These are phyloP conservation scores for Onychorhynchus coronatus DNA, from an alignment of 2,113 vertebrate species.

Conservation along the genomic window DNA sequence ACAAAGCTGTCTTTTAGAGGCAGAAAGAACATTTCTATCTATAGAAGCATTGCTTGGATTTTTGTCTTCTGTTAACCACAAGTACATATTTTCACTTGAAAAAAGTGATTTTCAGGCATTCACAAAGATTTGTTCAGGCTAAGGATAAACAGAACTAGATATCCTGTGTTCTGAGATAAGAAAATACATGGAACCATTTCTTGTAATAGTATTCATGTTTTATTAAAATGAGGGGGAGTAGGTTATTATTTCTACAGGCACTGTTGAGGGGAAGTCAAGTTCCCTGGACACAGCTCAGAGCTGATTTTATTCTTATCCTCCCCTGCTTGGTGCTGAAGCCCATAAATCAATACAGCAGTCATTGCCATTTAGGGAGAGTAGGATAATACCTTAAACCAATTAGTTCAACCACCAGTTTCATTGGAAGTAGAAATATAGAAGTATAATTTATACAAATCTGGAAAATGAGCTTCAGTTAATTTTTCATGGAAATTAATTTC, in stretches of 20 bases:
- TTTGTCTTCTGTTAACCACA: conserved; percentile 39
- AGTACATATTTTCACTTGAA: conserved; percentile 38
- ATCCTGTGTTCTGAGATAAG: conserved; percentile 21
- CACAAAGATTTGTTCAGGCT: conserved; percentile 3
- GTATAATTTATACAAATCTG: neutral
- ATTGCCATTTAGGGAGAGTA: neutral
- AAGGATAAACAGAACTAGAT: conserved; percentile 57
- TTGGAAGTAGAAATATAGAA: neutral
- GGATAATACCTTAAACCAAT: neutral
- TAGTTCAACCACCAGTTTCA: neutral
- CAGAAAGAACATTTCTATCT: conserved; percentile 36
- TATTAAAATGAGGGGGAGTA: neutral
- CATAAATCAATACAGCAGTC: neutral
- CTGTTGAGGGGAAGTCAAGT: neutral
- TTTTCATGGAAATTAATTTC: neutral
- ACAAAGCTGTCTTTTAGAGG: conserved; percentile 26
- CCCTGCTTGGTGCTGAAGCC: neutral
- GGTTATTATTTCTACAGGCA: neutral
- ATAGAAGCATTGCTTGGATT: conserved; percentile 1
- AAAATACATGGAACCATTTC: neutral
- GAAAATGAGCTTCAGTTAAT: neutral
- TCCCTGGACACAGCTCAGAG: neutral
- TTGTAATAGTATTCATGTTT: conserved; percentile 24
- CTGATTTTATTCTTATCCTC: neutral
- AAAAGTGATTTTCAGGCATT: neutral